These are phyloP conservation scores for Distichodus sexfasciatus DNA, from an alignment of 2,797 vertebrate genomes.

Conservation along the genomic window DNA sequence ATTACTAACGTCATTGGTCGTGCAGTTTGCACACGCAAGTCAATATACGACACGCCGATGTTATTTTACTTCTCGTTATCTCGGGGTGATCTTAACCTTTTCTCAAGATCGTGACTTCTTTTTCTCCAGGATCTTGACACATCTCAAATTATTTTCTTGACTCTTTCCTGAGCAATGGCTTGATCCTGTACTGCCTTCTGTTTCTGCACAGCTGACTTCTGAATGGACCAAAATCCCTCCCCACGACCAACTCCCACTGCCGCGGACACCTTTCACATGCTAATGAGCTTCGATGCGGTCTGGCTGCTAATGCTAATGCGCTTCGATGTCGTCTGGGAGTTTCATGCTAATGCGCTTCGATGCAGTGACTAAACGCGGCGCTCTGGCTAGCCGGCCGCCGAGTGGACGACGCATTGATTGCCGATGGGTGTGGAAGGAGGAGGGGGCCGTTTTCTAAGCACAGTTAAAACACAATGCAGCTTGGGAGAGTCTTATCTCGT, in stretches of 20 bases:
- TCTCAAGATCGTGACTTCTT: no score
- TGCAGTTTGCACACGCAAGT: no score
- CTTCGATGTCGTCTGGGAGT: no score
- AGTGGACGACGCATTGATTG: conserved; percentile 28
- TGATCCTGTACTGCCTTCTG: background rate
- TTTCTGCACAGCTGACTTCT: conserved; percentile 19
- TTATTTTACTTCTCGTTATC: no score
- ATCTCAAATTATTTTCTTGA: no score
- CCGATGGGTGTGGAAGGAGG: conserved; percentile 19
- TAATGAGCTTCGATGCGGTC: conserved; percentile 16
- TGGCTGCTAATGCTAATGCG: conserved; percentile 21
- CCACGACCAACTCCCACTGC: conserved; percentile 25
- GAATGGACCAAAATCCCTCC: no score
- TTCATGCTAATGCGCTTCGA: conserved; percentile 31
- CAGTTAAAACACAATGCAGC: conserved; percentile 6
- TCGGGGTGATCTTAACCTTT: background rate
- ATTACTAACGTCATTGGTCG: no score
- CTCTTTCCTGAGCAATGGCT: background rate
- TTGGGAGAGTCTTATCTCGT: conserved; percentile 3
- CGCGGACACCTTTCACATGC: conserved; percentile 34
- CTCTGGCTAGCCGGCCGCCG: background rate
- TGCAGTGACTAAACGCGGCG: conserved; percentile 1
- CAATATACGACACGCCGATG: no score
- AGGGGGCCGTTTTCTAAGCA: conserved; percentile 9
- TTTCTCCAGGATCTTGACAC: no score